Conservation (phyloP, 2,113 vertebrate genomes). For the Irena cyanogastra region DNA sequence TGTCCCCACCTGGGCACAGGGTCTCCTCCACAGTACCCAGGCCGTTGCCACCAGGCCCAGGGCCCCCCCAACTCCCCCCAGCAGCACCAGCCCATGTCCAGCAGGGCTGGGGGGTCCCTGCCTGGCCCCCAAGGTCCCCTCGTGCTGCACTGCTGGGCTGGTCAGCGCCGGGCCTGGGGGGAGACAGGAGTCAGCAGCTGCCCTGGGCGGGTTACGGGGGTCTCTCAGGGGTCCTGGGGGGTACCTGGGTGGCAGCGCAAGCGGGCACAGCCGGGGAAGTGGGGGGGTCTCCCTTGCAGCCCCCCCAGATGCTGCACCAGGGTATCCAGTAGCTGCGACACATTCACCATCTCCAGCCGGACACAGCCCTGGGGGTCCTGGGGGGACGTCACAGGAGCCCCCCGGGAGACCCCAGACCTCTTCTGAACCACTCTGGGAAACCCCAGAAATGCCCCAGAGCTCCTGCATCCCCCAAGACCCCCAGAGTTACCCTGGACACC, state of each 20-base stretch:
- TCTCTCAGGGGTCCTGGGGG: too few relatives aligned
- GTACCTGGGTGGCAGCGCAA: neutral
- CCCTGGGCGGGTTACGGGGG: rapidly evolving
- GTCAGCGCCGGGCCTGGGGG: neutral
- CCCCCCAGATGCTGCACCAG: neutral
- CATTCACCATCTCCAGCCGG: neutral
- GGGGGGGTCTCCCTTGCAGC: neutral
- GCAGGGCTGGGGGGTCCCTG: neutral
- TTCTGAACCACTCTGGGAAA: neutral
- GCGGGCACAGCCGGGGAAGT: rapidly evolving
- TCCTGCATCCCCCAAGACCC: neutral
- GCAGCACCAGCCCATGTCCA: neutral
- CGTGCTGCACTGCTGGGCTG: neutral
- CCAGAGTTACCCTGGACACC: neutral
- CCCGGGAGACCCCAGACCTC: neutral
- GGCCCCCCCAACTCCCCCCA: neutral
- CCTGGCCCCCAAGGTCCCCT: neutral
- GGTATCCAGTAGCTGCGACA: neutral
- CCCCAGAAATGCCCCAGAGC: neutral
- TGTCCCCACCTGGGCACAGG: neutral
- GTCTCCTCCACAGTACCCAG: neutral
- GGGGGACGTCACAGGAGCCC: neutral
- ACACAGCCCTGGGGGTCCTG: neutral
- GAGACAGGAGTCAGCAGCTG: neutral
- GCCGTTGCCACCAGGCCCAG: neutral